Conservation (phyloP, 30 jellyfish, hydroid and myxozoan genomes). For the Cassiopea andromeda region DNA sequence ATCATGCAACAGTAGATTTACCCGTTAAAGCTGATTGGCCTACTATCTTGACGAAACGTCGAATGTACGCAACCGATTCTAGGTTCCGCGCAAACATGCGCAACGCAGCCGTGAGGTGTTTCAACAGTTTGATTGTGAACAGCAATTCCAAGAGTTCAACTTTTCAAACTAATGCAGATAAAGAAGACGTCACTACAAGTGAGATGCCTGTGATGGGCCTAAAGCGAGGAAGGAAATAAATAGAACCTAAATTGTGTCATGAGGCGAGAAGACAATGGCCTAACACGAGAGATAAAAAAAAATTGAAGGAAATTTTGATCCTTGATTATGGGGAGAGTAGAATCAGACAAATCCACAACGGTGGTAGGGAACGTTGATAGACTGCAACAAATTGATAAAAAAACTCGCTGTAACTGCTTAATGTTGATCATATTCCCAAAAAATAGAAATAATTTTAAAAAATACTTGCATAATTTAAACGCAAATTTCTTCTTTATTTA, state of each 20-base stretch:
- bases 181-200: slow-evolving; percentile 68
- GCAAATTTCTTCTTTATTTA: no score
- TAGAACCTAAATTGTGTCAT: background rate
- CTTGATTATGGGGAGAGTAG: no score
- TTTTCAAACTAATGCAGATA: slow-evolving; percentile 18
- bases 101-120: slow-evolving; percentile 88
- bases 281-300: no score
- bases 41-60: slow-evolving; percentile 73
- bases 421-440: no score
- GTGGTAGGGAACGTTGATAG: no score
- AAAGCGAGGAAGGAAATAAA: slow-evolving; percentile 59
- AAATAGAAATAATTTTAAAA: no score
- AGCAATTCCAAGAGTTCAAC: slow-evolving; percentile 30
- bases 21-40: slow-evolving; percentile 94
- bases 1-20: slow-evolving; percentile 78
- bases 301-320: no score
- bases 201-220: slow-evolving; percentile 95
- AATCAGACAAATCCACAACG: no score
- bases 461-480: no score
- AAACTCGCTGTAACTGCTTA: no score
- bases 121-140: slow-evolving; percentile 52
- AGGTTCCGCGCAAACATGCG: slow-evolving; percentile 90
- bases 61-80: slow-evolving; percentile 87
- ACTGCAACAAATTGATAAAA: no score
- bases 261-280: no score